Evolutionary conservation across 2,113 vertebrate genomes (phyloP).

Genomic region (Alligator sinensis): DNA sequence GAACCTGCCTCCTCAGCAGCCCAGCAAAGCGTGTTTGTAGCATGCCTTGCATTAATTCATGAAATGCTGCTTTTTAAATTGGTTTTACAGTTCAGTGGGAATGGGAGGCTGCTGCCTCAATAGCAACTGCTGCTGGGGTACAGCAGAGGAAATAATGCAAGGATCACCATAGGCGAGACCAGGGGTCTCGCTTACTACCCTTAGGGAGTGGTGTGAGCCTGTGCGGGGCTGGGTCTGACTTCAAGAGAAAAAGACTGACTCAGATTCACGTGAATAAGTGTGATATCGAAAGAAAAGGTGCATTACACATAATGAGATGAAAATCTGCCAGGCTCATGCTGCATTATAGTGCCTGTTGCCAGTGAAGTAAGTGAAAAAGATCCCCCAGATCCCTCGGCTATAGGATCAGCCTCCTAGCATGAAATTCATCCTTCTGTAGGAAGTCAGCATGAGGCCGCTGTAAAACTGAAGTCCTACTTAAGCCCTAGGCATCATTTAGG

Average conservation of each 20-base stretch:
- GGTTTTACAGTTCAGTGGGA: conserved; percentile 72
- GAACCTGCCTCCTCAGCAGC: conserved; percentile 72
- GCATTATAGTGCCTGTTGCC: neutral
- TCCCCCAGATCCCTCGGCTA: neutral
- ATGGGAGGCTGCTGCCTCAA: conserved; percentile 31
- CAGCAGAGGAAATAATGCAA: accelerated
- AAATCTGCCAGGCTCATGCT: neutral
- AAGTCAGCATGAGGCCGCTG: neutral
- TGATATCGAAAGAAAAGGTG: neutral
- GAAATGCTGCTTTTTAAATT: conserved; percentile 67
- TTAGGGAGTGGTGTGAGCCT: too few relatives aligned
- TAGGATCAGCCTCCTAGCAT: neutral
- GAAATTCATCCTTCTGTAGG: neutral
- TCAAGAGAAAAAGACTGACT: neutral
- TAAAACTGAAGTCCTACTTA: neutral
- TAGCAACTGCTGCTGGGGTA: accelerated
- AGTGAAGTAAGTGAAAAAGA: neutral
- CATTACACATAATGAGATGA: neutral
- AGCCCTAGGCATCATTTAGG: neutral
- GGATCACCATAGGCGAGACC: neutral
- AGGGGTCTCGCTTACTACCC: neutral
- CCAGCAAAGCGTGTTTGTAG: conserved; percentile 32
- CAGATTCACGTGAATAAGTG: neutral
- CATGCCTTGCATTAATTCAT: conserved; percentile 63
- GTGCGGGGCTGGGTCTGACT: neutral